Evolutionary conservation across 2,888 invertebrate genomes (phyloP), one percentile per base, ranked within the genome.

Genomic region (Ormyrus labotus): DNA sequence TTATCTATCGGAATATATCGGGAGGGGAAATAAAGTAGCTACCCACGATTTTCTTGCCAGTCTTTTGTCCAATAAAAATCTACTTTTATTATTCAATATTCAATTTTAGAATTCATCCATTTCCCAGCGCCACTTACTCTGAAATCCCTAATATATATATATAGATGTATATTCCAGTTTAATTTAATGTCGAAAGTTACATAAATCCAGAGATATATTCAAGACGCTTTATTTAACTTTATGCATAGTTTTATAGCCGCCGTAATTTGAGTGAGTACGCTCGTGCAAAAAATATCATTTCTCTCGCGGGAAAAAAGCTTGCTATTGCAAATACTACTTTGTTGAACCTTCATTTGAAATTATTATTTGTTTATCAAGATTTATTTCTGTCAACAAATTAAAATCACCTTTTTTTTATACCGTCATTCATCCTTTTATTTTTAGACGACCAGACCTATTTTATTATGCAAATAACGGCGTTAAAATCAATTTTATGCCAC

Each of bases 141-240:
- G 51, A 67, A 67, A 67, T 67, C 5, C 34, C 47, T 13, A 6
- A 34, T 34, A 34, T 34, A 34, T 34, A 3, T 34, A 34, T 34
- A 34, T 34, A 34, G 3, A n/a, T 67, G 48, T 67, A 34, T 10
- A 51, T 67, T 67, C 34, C 65, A 51, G 19, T 67, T 67, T 10
- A 67, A 67, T 51, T 19, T 11, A 67, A 67, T 19, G 51, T 19
- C 13, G 51, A 67, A 67, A 67, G 50, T 67, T 19, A 51, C 19
- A 51, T 67, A 67, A 19, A 67, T 67, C 19, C n/a, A 67, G 11
- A 67, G 51, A 67, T 67, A 51, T 51, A 67, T 67, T 67, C 51
- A 67, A 67, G 51, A 51, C 51, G 19, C 19, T 67, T 67, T 50
- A 51, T 67, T 64, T 48, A 48, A 19, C 19, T 67, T 51, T 50